Evolutionary conservation across 2,797 vertebrate species (phyloP).

Genomic region (Margarornis squamiger): DNA sequence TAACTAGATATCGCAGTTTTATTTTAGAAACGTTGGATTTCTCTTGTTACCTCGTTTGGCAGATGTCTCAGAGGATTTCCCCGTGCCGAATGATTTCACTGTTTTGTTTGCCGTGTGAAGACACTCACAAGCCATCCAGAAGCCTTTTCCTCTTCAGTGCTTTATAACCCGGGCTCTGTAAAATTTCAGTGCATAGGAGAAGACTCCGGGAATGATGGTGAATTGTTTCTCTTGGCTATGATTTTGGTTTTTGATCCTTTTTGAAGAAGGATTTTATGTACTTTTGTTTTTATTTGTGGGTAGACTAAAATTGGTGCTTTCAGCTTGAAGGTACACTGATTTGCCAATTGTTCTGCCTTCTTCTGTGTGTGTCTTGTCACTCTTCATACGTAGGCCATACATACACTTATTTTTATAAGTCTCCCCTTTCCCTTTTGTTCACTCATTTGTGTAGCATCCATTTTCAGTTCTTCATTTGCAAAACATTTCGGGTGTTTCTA

Average conservation of each 20-base stretch:
- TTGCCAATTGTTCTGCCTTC: not conserved
- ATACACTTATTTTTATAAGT: not conserved
- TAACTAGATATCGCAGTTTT: not conserved
- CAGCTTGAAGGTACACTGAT: not conserved
- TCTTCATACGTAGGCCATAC: not conserved
- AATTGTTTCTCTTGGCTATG: not conserved
- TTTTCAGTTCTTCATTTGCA: not conserved
- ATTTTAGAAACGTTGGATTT: not conserved
- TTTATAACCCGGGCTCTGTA: not conserved
- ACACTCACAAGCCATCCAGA: not conserved
- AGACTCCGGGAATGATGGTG: not conserved
- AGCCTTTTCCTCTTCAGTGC: not conserved
- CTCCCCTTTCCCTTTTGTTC: not conserved
- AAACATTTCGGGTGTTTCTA: not conserved
- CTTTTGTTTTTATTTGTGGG: not conserved
- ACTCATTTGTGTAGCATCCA: not conserved
- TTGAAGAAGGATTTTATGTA: not conserved
- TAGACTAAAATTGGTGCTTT: not conserved
- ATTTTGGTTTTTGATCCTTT: not conserved
- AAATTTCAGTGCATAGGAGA: not conserved
- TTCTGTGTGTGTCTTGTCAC: not conserved
- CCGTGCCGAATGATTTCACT: not conserved
- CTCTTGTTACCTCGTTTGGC: not conserved
- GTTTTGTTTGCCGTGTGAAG: fast-evolving
- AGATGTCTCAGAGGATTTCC: not conserved